Base-by-base conservation (phyloP, 2,888 invertebrate species). In the Lasioglossum calceatum region DNA sequence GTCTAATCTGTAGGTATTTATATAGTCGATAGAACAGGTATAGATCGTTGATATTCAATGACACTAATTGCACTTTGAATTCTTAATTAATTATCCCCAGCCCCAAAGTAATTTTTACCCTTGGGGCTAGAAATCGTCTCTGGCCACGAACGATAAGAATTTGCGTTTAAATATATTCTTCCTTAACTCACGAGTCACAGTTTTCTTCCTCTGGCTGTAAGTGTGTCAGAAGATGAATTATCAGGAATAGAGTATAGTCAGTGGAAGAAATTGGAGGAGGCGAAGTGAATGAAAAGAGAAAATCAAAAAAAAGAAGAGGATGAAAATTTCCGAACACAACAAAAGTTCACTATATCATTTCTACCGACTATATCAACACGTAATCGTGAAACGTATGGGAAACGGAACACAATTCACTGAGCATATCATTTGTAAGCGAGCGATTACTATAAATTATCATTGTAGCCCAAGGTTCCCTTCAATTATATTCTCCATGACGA, bases 351-450 rank as follows among this genome's bases (percentile, higher is more conserved):
- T 70, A 71, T 78, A 39, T 67, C 78, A 39, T 54, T 70, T 71
- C 78, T 67, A 71, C 50, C 78, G 78, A 54, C 70, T 78, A 70
- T 78, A 39, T 71, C 19, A 39, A 83, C 61, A 27, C 64, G 75
- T 81, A 78, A 78, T 39, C 27, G 50, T 58, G 71, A 73, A 71
- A 84, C 83, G 61, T 77, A 81, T 42, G 72, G 64, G 78, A 80
- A 78, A 88, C 89, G 79, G 88, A 85, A 88, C 79, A 90, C 89
- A 89, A 89, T 90, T 93, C 89, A 92, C 90, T 82, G 90, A 92
- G 93, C 93, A 93, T 93, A 93, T 93, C 92, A 93, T 92, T 92
- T 91, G 85, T 92, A 91, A 92, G 89, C 92, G 90, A 91, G 87
- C 91, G 91, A 93, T 92, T 74, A 93, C 88, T 92, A 44, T 44